Conservation (phyloP, 2,797 vertebrate species). For the Pempheris klunzingeri region DNA sequence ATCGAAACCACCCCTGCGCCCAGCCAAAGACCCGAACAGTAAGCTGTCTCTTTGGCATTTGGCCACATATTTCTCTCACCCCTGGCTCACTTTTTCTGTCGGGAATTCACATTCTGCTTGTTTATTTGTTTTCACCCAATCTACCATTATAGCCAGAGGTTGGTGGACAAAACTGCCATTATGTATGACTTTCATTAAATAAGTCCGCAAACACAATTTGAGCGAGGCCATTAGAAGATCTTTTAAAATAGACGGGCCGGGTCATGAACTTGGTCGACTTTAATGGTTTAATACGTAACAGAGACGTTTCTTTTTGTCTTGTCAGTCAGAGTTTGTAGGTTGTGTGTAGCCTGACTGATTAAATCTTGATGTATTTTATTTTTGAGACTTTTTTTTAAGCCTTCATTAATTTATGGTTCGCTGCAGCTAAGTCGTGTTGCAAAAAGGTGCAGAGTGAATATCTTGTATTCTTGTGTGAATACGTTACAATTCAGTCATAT, state of each 20-base stretch:
- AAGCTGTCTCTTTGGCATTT: constrained; percentile 83
- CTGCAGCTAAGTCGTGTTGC: neutral
- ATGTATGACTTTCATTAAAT: constrained; percentile 43
- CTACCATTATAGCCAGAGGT: constrained; percentile 45
- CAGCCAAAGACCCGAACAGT: constrained; percentile 80
- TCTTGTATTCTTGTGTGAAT: neutral
- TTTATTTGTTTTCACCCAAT: constrained; percentile 74
- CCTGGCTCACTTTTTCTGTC: constrained; percentile 53
- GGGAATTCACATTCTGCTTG: constrained; percentile 53
- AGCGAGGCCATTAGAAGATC: neutral
- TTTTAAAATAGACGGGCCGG: neutral
- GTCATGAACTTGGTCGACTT: neutral
- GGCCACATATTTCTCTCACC: constrained; percentile 74
- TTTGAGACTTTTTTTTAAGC: constrained; percentile 18
- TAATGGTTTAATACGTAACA: neutral
- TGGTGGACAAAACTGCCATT: constrained; percentile 40
- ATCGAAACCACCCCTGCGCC: constrained; percentile 83
- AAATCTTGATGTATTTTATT: neutral
- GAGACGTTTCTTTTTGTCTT: neutral
- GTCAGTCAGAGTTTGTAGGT: neutral
- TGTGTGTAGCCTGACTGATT: neutral
- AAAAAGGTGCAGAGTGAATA: neutral
- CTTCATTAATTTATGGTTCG: neutral
- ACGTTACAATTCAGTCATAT: neutral
- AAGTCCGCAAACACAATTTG: constrained; percentile 31